These are phyloP conservation scores for Apocrypta bakeri DNA, from an alignment of 1,140 invertebrate genomes.

Conservation along the genomic window DNA sequence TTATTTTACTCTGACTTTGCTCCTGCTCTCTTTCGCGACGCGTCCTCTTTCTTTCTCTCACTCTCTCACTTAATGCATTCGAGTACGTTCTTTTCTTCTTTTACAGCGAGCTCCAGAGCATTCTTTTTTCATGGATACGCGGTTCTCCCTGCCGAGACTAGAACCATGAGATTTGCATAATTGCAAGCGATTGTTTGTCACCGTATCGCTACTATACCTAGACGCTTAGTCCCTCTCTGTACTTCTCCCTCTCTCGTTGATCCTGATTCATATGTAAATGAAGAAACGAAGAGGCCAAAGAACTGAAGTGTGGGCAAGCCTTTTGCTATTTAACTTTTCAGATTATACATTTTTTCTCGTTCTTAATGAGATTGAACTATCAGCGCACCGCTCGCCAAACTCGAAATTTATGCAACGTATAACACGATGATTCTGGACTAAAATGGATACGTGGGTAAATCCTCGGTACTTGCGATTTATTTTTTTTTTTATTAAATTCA, in stretches of 20 bases:
- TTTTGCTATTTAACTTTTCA: constrained; percentile 27
- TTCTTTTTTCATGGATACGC: not conserved
- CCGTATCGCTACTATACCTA: constrained; percentile 59
- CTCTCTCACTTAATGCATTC: constrained; percentile 41
- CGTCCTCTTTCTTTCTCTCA: constrained; percentile 48
- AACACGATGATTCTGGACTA: not conserved
- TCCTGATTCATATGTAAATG: constrained; percentile 72
- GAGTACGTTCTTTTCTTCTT: not conserved
- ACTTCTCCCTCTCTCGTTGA: constrained; percentile 56
- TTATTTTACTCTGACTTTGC: constrained; percentile 47
- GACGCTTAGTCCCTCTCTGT: constrained; percentile 38
- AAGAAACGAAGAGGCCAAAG: constrained; percentile 34
- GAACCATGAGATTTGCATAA: constrained; percentile 68
- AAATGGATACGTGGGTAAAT: too few species aligned
- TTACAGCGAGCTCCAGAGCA: not conserved
- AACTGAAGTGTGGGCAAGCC: not conserved
- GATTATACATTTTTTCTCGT: not conserved
- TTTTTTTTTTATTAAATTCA: too few species aligned
- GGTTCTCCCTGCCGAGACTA: constrained; percentile 53
- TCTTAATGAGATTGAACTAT: constrained; percentile 40
- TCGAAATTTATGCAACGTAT: constrained; percentile 32
- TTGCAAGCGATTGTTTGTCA: constrained; percentile 72
- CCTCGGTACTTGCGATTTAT: too few species aligned
- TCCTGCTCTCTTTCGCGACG: too few species aligned
- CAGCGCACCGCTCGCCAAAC: constrained; percentile 10